Base-by-base conservation (phyloP, 2,797 vertebrate species). In the Podarcis lilfordi region DNA sequence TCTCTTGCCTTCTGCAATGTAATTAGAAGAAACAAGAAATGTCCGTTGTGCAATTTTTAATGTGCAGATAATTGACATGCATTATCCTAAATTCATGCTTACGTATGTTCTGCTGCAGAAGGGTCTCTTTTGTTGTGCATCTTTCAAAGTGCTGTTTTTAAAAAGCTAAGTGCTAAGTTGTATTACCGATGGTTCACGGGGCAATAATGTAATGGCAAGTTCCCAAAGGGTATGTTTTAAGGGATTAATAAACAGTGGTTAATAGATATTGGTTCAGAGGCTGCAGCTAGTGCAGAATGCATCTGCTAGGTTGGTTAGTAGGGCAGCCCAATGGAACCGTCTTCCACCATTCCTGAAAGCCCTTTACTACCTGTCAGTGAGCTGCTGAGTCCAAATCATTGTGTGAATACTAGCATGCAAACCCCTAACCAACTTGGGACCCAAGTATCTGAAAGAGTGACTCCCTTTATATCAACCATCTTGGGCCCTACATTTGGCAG, bases 31-130 rank as follows among this genome's bases (percentile, higher is more conserved):
- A 72, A 3, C 69, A 66, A 82, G 82, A 89, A 90, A 17, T 17
- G 2, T 61, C n/a, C 19, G 3, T 91, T 84, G 10, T 7, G 3
- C 23, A 35, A 37, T 77, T 71, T 32, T 25, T 90, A 69, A 19
- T 21, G 2, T 82, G 29, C 0, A 0, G 43, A 1, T 59, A 68
- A 87, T 78, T 1, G 0, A 87, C 74, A 86, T 19, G 35, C 82
- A 69, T 81, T 89, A 76, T 68, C 89, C 87, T 92, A 91, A 82
- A 86, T 69, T 68, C 32, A 90, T 0, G 1, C 3, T 78, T 45
- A 45, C 88, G 68, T 89, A 35, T 88, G 71, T 83, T 89, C 66
- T 59, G 13, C 72, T 88, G 61, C n/a, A 86, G 89, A 92, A 87
- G 64, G 6, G 69, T 8, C 66, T 87, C 78, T 64, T 64, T 72